Percentiles rank a stretch among this genome's conserved stretches.
These are phyloP conservation scores for Spodoptera frugiperda DNA, from an alignment of 1,140 invertebrate species.

Conservation along the genomic window DNA sequence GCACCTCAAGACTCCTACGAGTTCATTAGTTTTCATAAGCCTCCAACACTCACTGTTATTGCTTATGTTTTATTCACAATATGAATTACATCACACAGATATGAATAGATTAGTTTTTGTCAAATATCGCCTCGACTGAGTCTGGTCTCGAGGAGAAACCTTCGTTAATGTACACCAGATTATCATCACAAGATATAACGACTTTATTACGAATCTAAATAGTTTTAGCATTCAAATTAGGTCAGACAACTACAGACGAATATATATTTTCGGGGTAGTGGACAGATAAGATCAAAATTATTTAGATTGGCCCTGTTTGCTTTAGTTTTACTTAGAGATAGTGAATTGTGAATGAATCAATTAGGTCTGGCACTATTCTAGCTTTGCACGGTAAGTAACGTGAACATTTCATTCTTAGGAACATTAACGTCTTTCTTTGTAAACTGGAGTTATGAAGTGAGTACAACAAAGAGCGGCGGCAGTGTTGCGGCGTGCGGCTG, in stretches of 20 bases:
- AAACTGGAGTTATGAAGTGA: conserved; percentile 32
- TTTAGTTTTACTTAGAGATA: too few species aligned
- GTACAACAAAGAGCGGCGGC: conserved; percentile 28
- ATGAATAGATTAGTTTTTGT: conserved; percentile 44
- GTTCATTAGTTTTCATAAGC: conserved; percentile 49
- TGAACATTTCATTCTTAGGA: neutral
- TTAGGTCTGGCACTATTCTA: too few species aligned
- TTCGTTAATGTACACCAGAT: conserved; percentile 14
- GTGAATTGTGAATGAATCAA: too few species aligned
- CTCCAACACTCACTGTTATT: conserved; percentile 29
- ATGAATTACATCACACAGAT: conserved; percentile 19
- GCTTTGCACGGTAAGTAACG: neutral
- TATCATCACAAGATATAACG: neutral
- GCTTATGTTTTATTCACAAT: conserved; percentile 45
- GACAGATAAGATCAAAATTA: neutral
- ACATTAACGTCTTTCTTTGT: conserved; percentile 22
- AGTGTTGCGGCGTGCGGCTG: neutral
- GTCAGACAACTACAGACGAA: neutral
- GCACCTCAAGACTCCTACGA: conserved; percentile 41
- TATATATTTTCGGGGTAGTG: neutral
- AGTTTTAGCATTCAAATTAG: neutral
- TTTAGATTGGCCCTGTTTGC: neutral
- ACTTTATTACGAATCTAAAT: neutral
- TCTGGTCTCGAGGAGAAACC: neutral
- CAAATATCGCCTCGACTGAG: neutral